Evolutionary conservation across 2,113 vertebrate species (phyloP), one percentile per base, ranked within the genome.

Genomic region (Psilopsiagon aurifrons): DNA sequence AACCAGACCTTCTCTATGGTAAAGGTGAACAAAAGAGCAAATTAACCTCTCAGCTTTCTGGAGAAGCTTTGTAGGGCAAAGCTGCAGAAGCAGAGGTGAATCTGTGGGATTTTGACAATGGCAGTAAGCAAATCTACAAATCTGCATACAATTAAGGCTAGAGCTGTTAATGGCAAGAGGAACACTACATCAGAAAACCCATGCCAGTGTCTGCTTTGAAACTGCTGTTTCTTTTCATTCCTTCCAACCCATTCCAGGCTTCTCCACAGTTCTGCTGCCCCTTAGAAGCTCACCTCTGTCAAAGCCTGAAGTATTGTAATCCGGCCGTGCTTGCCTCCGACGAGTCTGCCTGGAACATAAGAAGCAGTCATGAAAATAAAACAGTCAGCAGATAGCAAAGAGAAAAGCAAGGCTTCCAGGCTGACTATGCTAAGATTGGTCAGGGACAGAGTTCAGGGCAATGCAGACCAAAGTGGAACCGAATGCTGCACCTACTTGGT

Each of bases 1-100:
- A 98, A 89, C 97, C 98, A 98, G 64, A 98, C 96, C 84, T 98
- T 98, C 92, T 98, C 98, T 98, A 39, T 16, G 9, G 86, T 64
- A 66, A 94, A 95, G 54, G n/a, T 7, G 62, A 83, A 80, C 14
- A 83, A 73, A 55, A 41, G 47, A 49, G 37, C 63, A 80, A 47
- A 52, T 73, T 18, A 66, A 39, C 4, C 11, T 33, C 25, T 25
- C 24, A 19, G 0, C 6, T 46, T 24, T 75, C 73, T 37, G 52
- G 43, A 78, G 33, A 76, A 66, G 29, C 7, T 79, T 84, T 76
- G 17, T 11, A 68, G 57, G 57, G 39, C 29, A 62, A 47, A 91
- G 52, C 27, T 82, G 77, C 29, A 84, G 78, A 83, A 93, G 39
- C 39, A 90, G 20, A 63, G 55, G 23, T 28, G 33, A 92, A 88